phyloP scores from a whole-genome alignment of 2,113 vertebrate species.

The Telmatochromis sp. region DNA sequence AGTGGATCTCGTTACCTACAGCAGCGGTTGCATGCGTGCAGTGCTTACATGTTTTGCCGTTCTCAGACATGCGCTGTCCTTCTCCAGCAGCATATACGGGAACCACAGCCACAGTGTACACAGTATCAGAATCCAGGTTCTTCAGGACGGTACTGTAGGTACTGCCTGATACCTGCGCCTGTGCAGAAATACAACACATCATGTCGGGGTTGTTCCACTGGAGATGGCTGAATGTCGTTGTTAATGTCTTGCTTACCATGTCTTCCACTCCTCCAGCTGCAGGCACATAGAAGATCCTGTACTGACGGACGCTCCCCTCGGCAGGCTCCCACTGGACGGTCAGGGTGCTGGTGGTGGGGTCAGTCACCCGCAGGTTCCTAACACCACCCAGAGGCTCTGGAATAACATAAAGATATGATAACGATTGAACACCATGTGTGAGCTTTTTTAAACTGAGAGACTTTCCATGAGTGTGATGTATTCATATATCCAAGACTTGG shows the following conservation, averaged over 20 bases:
- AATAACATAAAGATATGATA: slow-evolving; percentile 7
- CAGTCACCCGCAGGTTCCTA: slow-evolving; percentile 85
- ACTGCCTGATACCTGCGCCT: slow-evolving; percentile 86
- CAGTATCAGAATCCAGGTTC: slow-evolving; percentile 82
- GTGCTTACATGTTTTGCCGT: slow-evolving; percentile 87
- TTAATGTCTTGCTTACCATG: slow-evolving; percentile 70
- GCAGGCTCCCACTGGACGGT: slow-evolving; percentile 92
- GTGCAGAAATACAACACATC: not conserved
- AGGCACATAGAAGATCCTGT: slow-evolving; percentile 83
- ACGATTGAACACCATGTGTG: fast-evolving
- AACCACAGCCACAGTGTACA: slow-evolving; percentile 83
- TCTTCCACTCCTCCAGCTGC: slow-evolving; percentile 80
- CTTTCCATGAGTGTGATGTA: not conserved
- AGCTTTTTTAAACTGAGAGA: not conserved
- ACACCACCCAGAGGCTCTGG: slow-evolving; percentile 88
- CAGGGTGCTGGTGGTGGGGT: slow-evolving; percentile 88
- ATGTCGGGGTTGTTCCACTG: not conserved
- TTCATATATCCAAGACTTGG: not conserved
- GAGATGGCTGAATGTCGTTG: not conserved
- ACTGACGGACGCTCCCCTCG: slow-evolving; percentile 89
- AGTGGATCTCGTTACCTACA: not conserved
- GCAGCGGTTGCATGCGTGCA: not conserved
- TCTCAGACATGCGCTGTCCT: slow-evolving; percentile 83
- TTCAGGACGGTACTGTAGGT: slow-evolving; percentile 83
- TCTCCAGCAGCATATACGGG: slow-evolving; percentile 86